Base-by-base conservation (phyloP, 1,140 invertebrate genomes). In the Physella acuta region DNA sequence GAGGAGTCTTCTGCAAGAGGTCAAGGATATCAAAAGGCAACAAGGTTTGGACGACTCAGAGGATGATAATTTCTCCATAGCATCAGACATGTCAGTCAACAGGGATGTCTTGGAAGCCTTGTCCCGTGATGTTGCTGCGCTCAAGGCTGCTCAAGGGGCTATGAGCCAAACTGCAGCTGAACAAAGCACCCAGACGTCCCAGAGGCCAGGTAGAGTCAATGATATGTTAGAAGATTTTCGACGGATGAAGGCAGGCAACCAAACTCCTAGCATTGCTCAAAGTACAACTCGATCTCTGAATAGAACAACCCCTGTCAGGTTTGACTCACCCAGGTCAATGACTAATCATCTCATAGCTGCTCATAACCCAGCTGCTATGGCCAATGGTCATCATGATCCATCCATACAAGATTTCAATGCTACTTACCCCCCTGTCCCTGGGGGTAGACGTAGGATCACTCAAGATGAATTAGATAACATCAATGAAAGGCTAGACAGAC, bases 391-490 rank as follows among this genome's bases (percentile, higher is more conserved):
- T 66, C 68, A 55, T 60, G 60, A 73, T 59, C 61, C 71, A 37
- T 68, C 70, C 62, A 71, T 72, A 62, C 71, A 66, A 34, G 52
- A 60, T n/a, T 20, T 26, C 33, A 73, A n/a, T 59, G 75, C 74
- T 39, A 60, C 75, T 36, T 68, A 61, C 44, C 63, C 65, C 52
- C 69, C 71, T 33, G 55, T 51, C 31, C 71, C 58, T 56, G 67
- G 31, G 33, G 67, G 63, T 14, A 62, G 66, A 20, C 55, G 75
- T 30, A 55, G 70, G 24, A 73, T 78, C 33, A 82, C 80, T 17
- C 78, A 79, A 59, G 77, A 81, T 30, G 81, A 81, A 68, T 71
- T 82, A 16, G 78, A 79, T 64, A 73, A 71, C 39, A 74, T 81
- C 20, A 78, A 72, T 65, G 66, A 79, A 34, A 68, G 81, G 49